Evolutionary conservation across 2,797 vertebrate species (phyloP).

Genomic region (Hozukius guyotensis): DNA sequence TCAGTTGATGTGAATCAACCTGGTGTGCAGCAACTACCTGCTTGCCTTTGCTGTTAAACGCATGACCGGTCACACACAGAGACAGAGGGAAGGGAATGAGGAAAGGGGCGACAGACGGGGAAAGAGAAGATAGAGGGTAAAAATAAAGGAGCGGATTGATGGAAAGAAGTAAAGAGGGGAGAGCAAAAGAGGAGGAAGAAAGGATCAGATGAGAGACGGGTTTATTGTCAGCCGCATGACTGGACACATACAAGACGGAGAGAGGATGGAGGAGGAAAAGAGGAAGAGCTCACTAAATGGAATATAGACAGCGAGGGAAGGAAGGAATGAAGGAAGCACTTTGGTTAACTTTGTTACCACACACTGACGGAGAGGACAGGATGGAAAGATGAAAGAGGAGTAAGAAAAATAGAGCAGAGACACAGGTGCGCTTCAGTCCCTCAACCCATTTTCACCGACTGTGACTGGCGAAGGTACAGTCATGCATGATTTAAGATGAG

Average conservation of each 20-base stretch:
- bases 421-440: constrained; percentile 38
- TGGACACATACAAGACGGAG: constrained; percentile 6
- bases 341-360: constrained; percentile 22
- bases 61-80: constrained; percentile 39
- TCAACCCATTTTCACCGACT: constrained; percentile 35
- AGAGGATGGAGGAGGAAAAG: not conserved
- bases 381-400: constrained; percentile 10
- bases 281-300: constrained; percentile 9
- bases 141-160: not conserved
- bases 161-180: not conserved
- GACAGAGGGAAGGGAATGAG: constrained; percentile 6
- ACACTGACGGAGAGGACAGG: constrained; percentile 5
- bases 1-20: constrained; percentile 43
- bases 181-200: not conserved
- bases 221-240: constrained; percentile 30
- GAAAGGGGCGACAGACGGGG: not conserved
- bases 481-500: constrained; percentile 70
- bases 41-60: constrained; percentile 43
- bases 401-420: constrained; percentile 25
- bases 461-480: constrained; percentile 39
- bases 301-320: not conserved
- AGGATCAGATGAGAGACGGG: not conserved
- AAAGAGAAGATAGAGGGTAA: not conserved
- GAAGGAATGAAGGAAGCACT: not conserved
- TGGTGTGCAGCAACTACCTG: constrained; percentile 44